These are phyloP conservation scores for Mesoligia furuncula DNA, from an alignment of 2,888 invertebrate genomes.

Conservation along the genomic window DNA sequence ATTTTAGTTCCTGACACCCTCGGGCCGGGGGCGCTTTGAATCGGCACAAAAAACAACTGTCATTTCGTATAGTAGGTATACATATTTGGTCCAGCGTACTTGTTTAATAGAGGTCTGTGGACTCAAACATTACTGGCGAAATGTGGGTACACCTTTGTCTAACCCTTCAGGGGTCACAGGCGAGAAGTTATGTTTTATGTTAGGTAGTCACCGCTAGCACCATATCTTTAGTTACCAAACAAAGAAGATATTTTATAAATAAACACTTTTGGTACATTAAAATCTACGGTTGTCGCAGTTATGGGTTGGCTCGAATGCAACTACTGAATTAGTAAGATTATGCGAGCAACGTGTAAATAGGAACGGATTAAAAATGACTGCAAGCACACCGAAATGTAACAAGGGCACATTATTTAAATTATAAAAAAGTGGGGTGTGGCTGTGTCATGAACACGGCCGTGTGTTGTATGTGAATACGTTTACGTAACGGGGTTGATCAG, in stretches of 20 bases:
- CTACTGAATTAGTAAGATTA: slow-evolving; percentile 55
- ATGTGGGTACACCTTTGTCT: too few relatives aligned
- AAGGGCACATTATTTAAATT: not conserved
- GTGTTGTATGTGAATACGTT: too few relatives aligned
- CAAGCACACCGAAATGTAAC: slow-evolving; percentile 46
- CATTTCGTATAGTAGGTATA: too few relatives aligned
- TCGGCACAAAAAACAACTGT: too few relatives aligned
- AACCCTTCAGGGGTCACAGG: not conserved
- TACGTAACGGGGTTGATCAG: too few relatives aligned
- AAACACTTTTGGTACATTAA: slow-evolving; percentile 33
- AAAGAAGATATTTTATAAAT: slow-evolving; percentile 13
- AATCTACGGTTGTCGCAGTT: slow-evolving; percentile 40
- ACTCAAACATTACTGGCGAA: too few relatives aligned
- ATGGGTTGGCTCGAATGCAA: slow-evolving; percentile 55
- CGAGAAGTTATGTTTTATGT: not conserved
- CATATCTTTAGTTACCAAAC: not conserved
- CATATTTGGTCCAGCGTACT: too few relatives aligned
- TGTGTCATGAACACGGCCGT: too few relatives aligned
- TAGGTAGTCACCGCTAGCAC: too few relatives aligned
- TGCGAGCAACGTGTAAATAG: slow-evolving; percentile 52
- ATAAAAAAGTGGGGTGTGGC: not conserved
- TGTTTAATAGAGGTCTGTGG: too few relatives aligned
- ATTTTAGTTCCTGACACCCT: too few relatives aligned
- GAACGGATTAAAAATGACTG: slow-evolving; percentile 55
- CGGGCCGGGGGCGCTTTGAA: too few relatives aligned